Evolutionary conservation across 2,113 vertebrate genomes (phyloP), one percentile per base, ranked within the genome.

Genomic region (Lutjanus erythropterus): DNA sequence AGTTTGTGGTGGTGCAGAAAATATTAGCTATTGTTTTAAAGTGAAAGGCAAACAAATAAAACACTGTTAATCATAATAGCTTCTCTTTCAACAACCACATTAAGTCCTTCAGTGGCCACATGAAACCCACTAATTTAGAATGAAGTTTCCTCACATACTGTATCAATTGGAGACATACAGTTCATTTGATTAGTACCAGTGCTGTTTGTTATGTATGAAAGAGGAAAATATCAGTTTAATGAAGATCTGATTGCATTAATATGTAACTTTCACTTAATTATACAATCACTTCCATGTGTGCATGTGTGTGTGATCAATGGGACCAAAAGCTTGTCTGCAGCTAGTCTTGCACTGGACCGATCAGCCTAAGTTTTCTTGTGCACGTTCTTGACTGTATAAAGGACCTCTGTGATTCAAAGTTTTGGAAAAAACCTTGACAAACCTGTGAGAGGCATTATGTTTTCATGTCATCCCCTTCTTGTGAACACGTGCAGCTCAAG

Each of bases 1-100:
- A 59, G 10, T 12, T 52, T 47, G 61, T 2, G 25, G 75, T 41
- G 47, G 25, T n/a, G 49, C 42, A 29, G 21, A 68, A 75, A 59
- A 58, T 50, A 67, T 70, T 67, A 41, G 27, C 41, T 23, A 35
- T 66, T 5, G 2, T 29, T 61, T 61, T 29, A 65, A 49, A 70
- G 33, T 41, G 42, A 64, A 80, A 73, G 41, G 46, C 31, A 66
- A 73, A 61, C 27, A 69, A 49, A 81, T 71, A 33, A 70, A 77
- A 65, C 16, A 21, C 5, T n/a, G 18, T 46, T 78, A 9, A 44
- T 75, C 21, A 37, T 55, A 19, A 41, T 42, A 41, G 35, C 6
- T 41, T 67, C 6, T 27, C 7, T 23, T 72, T 58, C 31, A 42
- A 50, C 16, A 47, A 52, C 39, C 18, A 29, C 59, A 66, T 70